Conservation (phyloP, 2,888 invertebrate genomes). For the Antheraea yamamai region DNA sequence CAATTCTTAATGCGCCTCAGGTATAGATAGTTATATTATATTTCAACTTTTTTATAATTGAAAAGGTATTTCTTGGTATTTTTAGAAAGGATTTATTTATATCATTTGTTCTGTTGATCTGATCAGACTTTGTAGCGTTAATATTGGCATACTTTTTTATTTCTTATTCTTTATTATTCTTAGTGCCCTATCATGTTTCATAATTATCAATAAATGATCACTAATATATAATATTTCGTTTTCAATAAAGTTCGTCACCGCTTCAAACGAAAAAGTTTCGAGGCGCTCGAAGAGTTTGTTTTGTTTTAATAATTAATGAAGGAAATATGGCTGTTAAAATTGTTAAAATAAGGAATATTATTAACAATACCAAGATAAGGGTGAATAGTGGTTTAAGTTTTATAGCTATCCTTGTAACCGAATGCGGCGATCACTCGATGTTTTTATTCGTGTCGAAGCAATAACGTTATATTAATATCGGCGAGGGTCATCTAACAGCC, state of each 20-base stretch:
- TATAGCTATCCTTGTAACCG: conserved; percentile 1
- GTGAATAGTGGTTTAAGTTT: neutral
- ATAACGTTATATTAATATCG: conserved; percentile 12
- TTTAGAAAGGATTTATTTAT: neutral
- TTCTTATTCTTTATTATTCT: neutral
- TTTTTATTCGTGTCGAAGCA: conserved; percentile 12
- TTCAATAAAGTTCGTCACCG: too few species aligned
- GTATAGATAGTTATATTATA: too few species aligned
- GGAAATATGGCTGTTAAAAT: neutral
- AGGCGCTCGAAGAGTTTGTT: too few species aligned
- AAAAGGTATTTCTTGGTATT: neutral
- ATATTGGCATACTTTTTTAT: neutral
- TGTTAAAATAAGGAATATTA: neutral
- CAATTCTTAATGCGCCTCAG: too few species aligned
- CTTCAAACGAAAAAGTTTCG: too few species aligned
- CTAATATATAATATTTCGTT: neutral
- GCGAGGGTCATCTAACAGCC: conserved; percentile 32
- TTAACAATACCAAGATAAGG: neutral
- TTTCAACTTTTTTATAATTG: neutral
- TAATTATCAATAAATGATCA: neutral
- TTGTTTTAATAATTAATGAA: too few species aligned
- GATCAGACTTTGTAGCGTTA: neutral
- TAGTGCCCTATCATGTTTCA: neutral
- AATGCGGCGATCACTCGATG: neutral
- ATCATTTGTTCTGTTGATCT: neutral